Evolutionary conservation across 2,888 invertebrate species (phyloP).

Genomic region (Cephalotes varians): DNA sequence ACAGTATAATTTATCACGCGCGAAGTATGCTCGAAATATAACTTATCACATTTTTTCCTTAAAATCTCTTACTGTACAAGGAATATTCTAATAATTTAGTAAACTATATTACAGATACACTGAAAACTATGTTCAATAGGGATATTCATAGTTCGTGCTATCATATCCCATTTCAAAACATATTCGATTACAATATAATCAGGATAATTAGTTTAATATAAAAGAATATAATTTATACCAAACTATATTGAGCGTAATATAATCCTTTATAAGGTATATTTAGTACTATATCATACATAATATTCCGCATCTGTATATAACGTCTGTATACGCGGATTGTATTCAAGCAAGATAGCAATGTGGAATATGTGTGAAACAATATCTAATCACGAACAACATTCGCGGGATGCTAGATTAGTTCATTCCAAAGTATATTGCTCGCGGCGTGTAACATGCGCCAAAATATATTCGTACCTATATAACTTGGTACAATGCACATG

Average conservation of each 20-base stretch:
- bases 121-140: constrained; percentile 22
- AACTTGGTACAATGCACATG: constrained; percentile 13
- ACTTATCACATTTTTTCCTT: background rate
- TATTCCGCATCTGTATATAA: constrained; percentile 2
- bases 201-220: background rate
- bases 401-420: background rate
- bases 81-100: background rate
- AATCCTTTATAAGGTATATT: background rate
- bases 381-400: constrained; percentile 23
- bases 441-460: background rate
- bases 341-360: constrained; percentile 13
- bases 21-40: background rate
- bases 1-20: background rate
- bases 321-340: background rate
- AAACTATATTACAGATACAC: background rate
- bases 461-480: constrained; percentile 4
- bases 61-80: background rate
- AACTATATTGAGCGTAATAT: background rate
- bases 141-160: background rate
- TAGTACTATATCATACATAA: background rate
- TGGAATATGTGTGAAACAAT: constrained; percentile 24
- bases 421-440: constrained; percentile 22
- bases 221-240: constrained; percentile 22
- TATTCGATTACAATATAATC: background rate
- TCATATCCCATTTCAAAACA: constrained; percentile 28